Percentiles rank a stretch among this genome's conserved stretches.
These are phyloP conservation scores for Melanotaenia trifasciata DNA, from an alignment of 2,797 vertebrate species.

Conservation along the genomic window DNA sequence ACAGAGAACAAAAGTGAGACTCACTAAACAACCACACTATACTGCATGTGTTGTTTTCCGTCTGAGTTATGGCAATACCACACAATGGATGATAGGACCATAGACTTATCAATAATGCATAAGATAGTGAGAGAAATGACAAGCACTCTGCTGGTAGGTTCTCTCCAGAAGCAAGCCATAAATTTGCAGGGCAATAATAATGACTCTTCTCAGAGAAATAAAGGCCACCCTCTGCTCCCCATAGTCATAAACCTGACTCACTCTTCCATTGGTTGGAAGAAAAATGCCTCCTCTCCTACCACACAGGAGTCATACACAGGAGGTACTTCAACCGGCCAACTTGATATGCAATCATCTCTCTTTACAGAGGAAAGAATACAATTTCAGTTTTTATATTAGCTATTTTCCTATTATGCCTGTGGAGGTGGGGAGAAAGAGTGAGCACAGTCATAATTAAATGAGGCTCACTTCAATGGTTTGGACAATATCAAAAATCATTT, in stretches of 20 bases:
- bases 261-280: constrained; percentile 82
- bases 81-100: constrained; percentile 79
- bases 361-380: constrained; percentile 80
- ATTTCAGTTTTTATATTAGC: constrained; percentile 76
- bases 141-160: constrained; percentile 80
- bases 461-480: constrained; percentile 53
- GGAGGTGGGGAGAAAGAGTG: constrained; percentile 57
- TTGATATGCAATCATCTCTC: constrained; percentile 81
- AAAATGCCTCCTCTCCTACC: constrained; percentile 78
- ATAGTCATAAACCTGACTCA: constrained; percentile 84
- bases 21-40: constrained; percentile 48
- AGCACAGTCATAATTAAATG: constrained; percentile 53
- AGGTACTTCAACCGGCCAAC: constrained; percentile 79
- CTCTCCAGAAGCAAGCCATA: constrained; percentile 81
- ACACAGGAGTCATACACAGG: constrained; percentile 78
- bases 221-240: constrained; percentile 83
- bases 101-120: constrained; percentile 85
- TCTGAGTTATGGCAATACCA: constrained; percentile 72
- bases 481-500: constrained; percentile 47
- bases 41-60: constrained; percentile 67
- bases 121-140: constrained; percentile 83
- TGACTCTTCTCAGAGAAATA: constrained; percentile 85
- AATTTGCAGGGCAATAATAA: constrained; percentile 85
- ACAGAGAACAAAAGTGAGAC: constrained; percentile 47
- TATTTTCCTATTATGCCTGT: constrained; percentile 72